These are phyloP conservation scores for Agriopis marginaria DNA, from an alignment of 2,888 invertebrate genomes.

Conservation along the genomic window DNA sequence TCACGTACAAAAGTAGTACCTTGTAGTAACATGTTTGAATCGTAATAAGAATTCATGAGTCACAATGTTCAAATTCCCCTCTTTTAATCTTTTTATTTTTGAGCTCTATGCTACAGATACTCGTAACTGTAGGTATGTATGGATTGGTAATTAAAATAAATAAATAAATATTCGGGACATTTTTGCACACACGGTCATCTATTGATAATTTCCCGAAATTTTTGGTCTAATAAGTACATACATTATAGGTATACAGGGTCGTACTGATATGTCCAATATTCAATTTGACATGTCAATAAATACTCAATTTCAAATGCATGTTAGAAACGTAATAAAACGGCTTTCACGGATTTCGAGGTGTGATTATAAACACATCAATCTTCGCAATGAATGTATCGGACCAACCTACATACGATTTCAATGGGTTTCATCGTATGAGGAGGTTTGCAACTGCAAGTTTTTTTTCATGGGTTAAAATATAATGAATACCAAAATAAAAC, in stretches of 20 bases:
- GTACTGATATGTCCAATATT: background rate
- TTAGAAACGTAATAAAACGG: constrained; percentile 7
- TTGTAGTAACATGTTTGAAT: no score
- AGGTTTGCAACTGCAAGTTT: background rate
- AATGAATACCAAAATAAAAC: background rate
- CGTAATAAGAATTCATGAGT: no score
- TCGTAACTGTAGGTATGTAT: no score
- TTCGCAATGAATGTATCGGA: constrained; percentile 30
- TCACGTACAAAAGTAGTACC: no score
- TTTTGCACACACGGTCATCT: no score
- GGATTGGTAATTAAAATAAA: no score
- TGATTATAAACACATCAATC: constrained; percentile 36
- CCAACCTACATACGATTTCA: constrained; percentile 22
- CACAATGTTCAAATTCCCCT: no score
- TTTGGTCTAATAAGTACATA: background rate
- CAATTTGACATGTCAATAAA: constrained; percentile 1
- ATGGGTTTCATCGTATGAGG: constrained; percentile 4
- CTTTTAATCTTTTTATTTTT: no score
- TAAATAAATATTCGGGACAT: no score
- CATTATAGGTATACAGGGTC: no score
- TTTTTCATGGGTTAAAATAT: background rate
- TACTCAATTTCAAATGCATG: constrained; percentile 6
- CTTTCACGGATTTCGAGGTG: constrained; percentile 18
- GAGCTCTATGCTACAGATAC: no score
- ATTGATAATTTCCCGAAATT: no score